Evolutionary conservation across 2,113 vertebrate species (phyloP).

Genomic region (Poeciliopsis retropinna): DNA sequence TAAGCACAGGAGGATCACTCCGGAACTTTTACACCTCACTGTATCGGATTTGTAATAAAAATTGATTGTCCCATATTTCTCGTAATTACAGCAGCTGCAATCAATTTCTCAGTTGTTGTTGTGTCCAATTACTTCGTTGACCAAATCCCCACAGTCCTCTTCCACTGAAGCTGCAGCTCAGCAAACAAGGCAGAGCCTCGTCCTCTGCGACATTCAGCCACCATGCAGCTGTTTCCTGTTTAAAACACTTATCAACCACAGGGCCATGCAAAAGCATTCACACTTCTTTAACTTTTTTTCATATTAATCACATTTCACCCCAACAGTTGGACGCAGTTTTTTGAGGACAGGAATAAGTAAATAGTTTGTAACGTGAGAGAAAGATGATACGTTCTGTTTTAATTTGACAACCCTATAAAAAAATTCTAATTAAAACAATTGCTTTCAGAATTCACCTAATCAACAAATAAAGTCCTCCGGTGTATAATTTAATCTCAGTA

Average conservation of each 20-base stretch:
- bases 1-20: slow-evolving; percentile 2
- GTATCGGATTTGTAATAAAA: slow-evolving; percentile 33
- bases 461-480: too few species aligned
- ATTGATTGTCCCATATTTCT: slow-evolving; percentile 64
- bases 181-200: slow-evolving; percentile 53
- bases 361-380: too few species aligned
- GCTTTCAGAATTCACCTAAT: too few species aligned
- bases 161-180: slow-evolving; percentile 34
- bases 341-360: too few species aligned
- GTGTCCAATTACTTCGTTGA: slow-evolving; percentile 72
- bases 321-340: too few species aligned
- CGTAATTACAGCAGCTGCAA: slow-evolving; percentile 74
- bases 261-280: too few species aligned
- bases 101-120: slow-evolving; percentile 55
- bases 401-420: too few species aligned
- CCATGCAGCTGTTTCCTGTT: not conserved
- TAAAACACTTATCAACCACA: slow-evolving; percentile 39
- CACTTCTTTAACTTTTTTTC: too few species aligned
- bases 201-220: slow-evolving; percentile 43
- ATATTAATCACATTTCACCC: too few species aligned
- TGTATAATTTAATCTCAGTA: too few species aligned
- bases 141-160: slow-evolving; percentile 67
- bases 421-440: too few species aligned
- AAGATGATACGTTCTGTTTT: too few species aligned
- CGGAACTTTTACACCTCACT: slow-evolving; percentile 18